These are phyloP conservation scores for Ramazzottius varieornatus DNA, from an alignment of 2,888 invertebrate genomes.

Conservation along the genomic window DNA sequence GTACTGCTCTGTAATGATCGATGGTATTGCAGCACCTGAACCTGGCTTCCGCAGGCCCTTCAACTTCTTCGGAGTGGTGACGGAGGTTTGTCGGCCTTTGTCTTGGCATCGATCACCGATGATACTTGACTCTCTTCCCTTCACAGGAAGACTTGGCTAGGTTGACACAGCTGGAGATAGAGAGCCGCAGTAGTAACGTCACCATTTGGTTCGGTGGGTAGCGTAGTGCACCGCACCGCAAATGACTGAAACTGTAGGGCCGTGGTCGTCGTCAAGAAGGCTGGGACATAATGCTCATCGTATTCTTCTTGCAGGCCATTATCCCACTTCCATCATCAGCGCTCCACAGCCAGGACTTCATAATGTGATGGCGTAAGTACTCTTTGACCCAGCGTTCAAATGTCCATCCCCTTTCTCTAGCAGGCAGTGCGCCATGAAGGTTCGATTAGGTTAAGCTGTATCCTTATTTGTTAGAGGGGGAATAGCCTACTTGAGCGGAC, in stretches of 20 bases:
- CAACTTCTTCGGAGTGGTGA: conserved; percentile 48
- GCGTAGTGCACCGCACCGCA: no score
- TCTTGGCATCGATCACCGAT: not conserved
- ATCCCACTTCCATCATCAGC: conserved; percentile 61
- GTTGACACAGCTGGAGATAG: conserved; percentile 29
- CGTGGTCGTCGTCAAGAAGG: no score
- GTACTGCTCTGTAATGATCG: no score
- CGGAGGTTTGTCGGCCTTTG: conserved; percentile 15
- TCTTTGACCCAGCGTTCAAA: no score
- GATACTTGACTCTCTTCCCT: not conserved
- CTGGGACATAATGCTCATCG: no score
- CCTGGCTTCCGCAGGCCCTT: conserved; percentile 63
- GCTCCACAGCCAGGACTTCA: conserved; percentile 25
- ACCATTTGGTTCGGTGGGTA: conserved; percentile 58
- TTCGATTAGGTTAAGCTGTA: not conserved
- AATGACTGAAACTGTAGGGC: no score
- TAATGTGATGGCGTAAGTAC: not conserved
- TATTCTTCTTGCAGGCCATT: no score
- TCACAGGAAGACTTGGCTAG: conserved; percentile 16
- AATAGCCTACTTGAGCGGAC: conserved; percentile 59
- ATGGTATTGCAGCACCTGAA: conserved; percentile 37
- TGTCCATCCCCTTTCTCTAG: no score
- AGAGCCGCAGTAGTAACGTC: conserved; percentile 26
- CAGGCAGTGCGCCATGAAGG: not conserved
- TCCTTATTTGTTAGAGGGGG: conserved; percentile 23